Conservation (phyloP, 92 coral and sea anemone species). For the Epizoanthus ramosus region DNA sequence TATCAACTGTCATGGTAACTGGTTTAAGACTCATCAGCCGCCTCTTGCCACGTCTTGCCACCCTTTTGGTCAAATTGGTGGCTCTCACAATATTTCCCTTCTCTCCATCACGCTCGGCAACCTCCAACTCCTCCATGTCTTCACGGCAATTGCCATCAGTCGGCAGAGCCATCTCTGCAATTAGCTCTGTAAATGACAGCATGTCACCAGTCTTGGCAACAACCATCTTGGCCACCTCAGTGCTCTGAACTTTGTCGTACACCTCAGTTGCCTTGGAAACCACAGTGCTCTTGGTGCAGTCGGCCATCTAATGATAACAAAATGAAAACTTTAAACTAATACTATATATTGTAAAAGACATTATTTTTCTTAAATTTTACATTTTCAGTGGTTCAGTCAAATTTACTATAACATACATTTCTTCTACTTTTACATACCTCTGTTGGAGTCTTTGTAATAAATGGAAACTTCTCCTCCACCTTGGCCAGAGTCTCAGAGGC, state of each 20-base stretch:
- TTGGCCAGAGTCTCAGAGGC: conserved; percentile 93
- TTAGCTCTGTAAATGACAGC: conserved; percentile 73
- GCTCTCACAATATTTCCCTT: conserved; percentile 74
- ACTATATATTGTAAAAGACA: not conserved
- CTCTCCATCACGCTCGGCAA: conserved; percentile 62
- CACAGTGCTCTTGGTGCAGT: conserved; percentile 78
- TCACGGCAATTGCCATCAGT: conserved; percentile 81
- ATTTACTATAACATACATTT: too few relatives aligned
- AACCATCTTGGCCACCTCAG: conserved; percentile 69
- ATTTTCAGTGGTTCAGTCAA: too few relatives aligned
- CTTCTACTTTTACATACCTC: conserved; percentile 62
- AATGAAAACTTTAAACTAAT: not conserved
- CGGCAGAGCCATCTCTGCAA: conserved; percentile 85
- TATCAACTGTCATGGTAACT: conserved; percentile 72
- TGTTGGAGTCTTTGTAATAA: conserved; percentile 88
- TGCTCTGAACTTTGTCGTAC: conserved; percentile 76
- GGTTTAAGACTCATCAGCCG: conserved; percentile 83
- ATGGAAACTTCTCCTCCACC: conserved; percentile 94
- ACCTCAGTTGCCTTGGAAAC: conserved; percentile 70
- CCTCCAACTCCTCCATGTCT: conserved; percentile 83
- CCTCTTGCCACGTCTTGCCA: conserved; percentile 75
- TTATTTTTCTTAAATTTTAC: too few relatives aligned
- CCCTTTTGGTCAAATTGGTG: conserved; percentile 61
- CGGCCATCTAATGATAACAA: conserved; percentile 47
- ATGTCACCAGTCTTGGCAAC: conserved; percentile 70